phyloP scores from a whole-genome alignment of 1,140 invertebrate genomes.

The Sweltsa coloradensis region DNA sequence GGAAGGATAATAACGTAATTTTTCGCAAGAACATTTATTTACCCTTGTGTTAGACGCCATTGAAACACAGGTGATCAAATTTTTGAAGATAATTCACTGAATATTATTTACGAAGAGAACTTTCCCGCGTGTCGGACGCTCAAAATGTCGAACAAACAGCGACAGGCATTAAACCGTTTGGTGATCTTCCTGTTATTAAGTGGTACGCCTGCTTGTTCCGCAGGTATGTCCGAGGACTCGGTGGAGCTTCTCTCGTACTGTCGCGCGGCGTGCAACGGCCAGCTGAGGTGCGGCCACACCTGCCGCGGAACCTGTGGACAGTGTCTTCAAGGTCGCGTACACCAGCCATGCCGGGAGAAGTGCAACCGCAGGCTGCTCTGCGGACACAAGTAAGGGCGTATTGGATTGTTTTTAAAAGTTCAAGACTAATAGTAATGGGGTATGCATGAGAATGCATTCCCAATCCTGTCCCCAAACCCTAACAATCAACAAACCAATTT shows the following conservation, averaged over 20 bases:
- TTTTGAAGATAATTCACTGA: too few species aligned
- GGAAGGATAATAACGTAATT: too few species aligned
- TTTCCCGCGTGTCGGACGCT: too few species aligned
- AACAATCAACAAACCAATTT: too few species aligned
- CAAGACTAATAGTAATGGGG: not conserved
- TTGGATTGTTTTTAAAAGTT: not conserved
- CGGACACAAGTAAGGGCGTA: constrained; percentile 36
- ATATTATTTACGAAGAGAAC: too few species aligned
- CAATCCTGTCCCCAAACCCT: not conserved
- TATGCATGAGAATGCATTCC: not conserved
- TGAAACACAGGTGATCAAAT: too few species aligned
- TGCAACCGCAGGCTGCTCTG: constrained; percentile 48
- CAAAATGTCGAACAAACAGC: too few species aligned
- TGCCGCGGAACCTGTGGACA: constrained; percentile 43
- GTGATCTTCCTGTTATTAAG: too few species aligned
- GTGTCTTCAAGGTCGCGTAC: constrained; percentile 47
- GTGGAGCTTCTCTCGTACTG: constrained; percentile 28
- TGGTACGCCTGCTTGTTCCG: not conserved
- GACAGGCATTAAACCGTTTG: too few species aligned
- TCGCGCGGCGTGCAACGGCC: constrained; percentile 28
- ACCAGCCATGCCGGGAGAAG: constrained; percentile 40
- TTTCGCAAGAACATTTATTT: too few species aligned
- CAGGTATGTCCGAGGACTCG: constrained; percentile 1
- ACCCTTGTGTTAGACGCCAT: too few species aligned
- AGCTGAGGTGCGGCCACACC: constrained; percentile 40